Evolutionary conservation across 1,140 invertebrate genomes (phyloP).

Genomic region (Helicoverpa armigera): DNA sequence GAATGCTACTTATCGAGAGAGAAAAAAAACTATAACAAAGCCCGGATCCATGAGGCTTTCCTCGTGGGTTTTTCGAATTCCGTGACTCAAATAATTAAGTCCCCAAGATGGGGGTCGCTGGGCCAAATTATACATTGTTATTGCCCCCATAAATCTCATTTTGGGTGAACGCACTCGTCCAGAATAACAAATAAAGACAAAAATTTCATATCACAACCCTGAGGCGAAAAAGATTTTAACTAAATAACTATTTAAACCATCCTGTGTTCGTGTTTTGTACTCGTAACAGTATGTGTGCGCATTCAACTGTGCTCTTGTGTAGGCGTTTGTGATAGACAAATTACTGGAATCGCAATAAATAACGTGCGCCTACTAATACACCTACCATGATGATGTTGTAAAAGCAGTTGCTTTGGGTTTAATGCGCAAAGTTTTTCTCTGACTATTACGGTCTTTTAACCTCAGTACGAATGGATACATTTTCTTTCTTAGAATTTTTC

Average conservation of each 20-base stretch:
- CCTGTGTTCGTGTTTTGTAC: background rate
- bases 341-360: slow-evolving; percentile 31
- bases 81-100: slow-evolving; percentile 86
- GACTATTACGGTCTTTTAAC: slow-evolving; percentile 14
- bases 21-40: slow-evolving; percentile 79
- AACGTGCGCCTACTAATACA: slow-evolving; percentile 5
- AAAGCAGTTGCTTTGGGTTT: background rate
- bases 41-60: slow-evolving; percentile 79
- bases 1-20: slow-evolving; percentile 67
- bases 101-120: slow-evolving; percentile 71
- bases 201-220: slow-evolving; percentile 59
- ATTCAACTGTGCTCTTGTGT: slow-evolving; percentile 15
- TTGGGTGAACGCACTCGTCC: slow-evolving; percentile 69
- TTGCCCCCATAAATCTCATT: slow-evolving; percentile 82
- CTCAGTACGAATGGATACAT: background rate
- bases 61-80: slow-evolving; percentile 80
- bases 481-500: slow-evolving; percentile 19
- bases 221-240: slow-evolving; percentile 40
- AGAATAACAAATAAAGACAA: slow-evolving; percentile 74
- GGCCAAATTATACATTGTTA: slow-evolving; percentile 85
- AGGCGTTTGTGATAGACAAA: slow-evolving; percentile 36
- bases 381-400: slow-evolving; percentile 15
- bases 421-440: slow-evolving; percentile 16
- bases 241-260: slow-evolving; percentile 19
- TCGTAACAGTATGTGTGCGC: slow-evolving; percentile 28